Evolutionary conservation across 2,888 invertebrate genomes (phyloP).

Genomic region (Zhuqinia jingwanae): DNA sequence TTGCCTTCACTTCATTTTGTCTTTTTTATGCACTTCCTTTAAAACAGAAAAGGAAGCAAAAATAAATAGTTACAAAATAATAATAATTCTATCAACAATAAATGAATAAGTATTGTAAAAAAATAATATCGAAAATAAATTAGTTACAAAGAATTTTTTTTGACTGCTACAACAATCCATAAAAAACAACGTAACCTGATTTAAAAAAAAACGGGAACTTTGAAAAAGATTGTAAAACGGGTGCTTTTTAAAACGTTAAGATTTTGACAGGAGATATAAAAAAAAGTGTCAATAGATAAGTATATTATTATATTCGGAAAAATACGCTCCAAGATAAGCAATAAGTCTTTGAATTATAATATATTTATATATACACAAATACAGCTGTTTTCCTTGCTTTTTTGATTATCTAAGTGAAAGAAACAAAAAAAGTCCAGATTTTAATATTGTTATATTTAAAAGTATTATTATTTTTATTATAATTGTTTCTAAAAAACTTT

Average conservation of each 20-base stretch:
- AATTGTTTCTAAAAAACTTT: not conserved
- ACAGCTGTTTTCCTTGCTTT: too few relatives aligned
- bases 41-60: not conserved
- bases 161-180: not conserved
- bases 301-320: not conserved
- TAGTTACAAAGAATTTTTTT: not conserved
- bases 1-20: conserved; percentile 49
- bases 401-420: too few relatives aligned
- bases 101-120: not conserved
- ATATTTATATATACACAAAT: too few relatives aligned
- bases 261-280: not conserved
- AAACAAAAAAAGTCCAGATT: conserved; percentile 29
- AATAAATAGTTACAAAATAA: not conserved
- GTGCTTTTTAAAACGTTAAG: not conserved
- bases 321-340: conserved; percentile 30
- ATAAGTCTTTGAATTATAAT: not conserved
- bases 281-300: not conserved
- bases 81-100: too few relatives aligned
- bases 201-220: not conserved
- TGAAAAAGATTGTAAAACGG: conserved; percentile 7
- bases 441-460: not conserved
- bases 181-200: conserved; percentile 15
- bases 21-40: not conserved
- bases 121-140: not conserved
- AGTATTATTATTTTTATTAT: conserved; percentile 5